These are phyloP conservation scores for Crocuta crocuta DNA, from an alignment of 2,113 vertebrate genomes.

Conservation along the genomic window DNA sequence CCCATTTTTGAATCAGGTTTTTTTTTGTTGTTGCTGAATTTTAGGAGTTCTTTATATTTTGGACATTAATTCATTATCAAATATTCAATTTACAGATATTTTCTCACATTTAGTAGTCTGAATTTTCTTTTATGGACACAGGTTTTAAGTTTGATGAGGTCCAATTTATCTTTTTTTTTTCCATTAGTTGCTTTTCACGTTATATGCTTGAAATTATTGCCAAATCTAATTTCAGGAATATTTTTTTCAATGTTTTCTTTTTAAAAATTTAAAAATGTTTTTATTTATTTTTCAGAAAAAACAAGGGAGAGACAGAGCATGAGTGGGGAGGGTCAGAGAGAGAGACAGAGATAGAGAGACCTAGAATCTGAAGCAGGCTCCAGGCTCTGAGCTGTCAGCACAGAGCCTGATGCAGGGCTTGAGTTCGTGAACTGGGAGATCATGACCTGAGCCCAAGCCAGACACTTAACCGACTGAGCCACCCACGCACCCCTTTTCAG, in stretches of 20 bases:
- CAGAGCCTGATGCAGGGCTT: no score
- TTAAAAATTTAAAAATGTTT: no score
- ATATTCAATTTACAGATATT: not conserved
- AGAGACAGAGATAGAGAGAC: no score
- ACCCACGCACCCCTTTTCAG: not conserved
- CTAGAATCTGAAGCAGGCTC: no score
- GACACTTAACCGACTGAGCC: no score
- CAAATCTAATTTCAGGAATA: not conserved
- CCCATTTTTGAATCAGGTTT: not conserved
- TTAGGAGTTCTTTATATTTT: not conserved
- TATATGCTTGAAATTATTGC: not conserved
- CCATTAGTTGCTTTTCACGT: not conserved
- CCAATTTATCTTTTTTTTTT: not conserved
- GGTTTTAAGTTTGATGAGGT: not conserved
- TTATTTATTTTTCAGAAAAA: no score
- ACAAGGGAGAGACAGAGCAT: no score
- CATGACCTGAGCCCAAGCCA: no score
- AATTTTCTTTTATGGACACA: not conserved
- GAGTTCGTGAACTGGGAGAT: no score
- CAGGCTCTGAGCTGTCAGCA: no score
- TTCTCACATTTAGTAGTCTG: not conserved
- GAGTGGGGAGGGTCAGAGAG: no score
- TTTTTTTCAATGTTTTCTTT: not conserved
- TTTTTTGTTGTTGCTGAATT: not conserved
- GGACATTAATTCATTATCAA: not conserved